Conservation (phyloP, 2,113 vertebrate genomes). For the Mesocricetus auratus region DNA sequence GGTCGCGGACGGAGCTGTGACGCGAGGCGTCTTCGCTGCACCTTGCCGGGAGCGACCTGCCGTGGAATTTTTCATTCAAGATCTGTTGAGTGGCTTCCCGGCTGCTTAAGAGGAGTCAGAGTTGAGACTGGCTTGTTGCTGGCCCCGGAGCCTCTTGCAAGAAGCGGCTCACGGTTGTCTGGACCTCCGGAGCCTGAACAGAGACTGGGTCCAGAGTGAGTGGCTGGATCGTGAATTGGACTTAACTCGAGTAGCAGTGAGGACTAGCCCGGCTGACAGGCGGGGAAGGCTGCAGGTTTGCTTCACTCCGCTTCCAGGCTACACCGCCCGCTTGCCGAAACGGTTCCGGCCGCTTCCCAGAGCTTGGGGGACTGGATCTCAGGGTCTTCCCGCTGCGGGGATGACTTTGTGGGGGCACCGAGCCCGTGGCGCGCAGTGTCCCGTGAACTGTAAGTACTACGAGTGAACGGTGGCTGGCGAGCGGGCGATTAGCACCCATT, state of each 20-base stretch:
- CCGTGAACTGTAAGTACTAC: slow-evolving; percentile 88
- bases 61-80: slow-evolving; percentile 61
- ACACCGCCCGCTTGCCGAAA: slow-evolving; percentile 82
- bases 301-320: slow-evolving; percentile 72
- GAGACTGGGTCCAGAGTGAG: slow-evolving; percentile 78
- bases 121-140: slow-evolving; percentile 80
- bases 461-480: slow-evolving; percentile 78
- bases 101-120: slow-evolving; percentile 81
- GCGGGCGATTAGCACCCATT: slow-evolving; percentile 79
- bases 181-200: slow-evolving; percentile 75
- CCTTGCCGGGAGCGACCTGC: slow-evolving; percentile 78
- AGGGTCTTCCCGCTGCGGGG: slow-evolving; percentile 54
- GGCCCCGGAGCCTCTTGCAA: slow-evolving; percentile 79
- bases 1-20: slow-evolving; percentile 81
- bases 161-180: slow-evolving; percentile 78
- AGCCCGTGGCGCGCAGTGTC: slow-evolving; percentile 84
- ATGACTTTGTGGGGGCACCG: slow-evolving; percentile 67
- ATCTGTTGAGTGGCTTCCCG: slow-evolving; percentile 33
- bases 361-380: neutral
- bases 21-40: slow-evolving; percentile 69
- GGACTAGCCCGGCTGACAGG: slow-evolving; percentile 66
- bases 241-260: slow-evolving; percentile 85
- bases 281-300: slow-evolving; percentile 65
- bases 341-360: slow-evolving; percentile 76
- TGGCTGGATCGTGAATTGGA: slow-evolving; percentile 83